Conservation (phyloP, 2,113 vertebrate genomes). For the Asarcornis scutulata region DNA sequence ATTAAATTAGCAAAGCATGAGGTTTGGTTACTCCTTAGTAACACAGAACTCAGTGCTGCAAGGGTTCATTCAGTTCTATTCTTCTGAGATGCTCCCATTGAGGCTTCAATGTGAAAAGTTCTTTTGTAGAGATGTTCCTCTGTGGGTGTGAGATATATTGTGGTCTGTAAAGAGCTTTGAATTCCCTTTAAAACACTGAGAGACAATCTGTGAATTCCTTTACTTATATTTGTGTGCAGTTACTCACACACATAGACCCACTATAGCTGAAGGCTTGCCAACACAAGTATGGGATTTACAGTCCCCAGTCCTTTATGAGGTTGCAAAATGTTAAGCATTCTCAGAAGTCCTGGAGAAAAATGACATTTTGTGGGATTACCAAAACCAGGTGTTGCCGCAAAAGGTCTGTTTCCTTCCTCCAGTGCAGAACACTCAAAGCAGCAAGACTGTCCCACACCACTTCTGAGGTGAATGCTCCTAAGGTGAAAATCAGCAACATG, state of each 20-base stretch:
- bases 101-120: neutral
- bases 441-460: neutral
- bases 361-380: neutral
- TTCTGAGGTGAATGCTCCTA: neutral
- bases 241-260: accelerated
- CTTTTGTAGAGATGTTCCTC: neutral
- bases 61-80: neutral
- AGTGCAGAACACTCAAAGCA: neutral
- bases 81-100: neutral
- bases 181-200: neutral
- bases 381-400: neutral
- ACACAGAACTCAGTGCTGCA: neutral
- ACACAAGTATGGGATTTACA: neutral
- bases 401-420: neutral
- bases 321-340: neutral
- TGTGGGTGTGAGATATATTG: neutral
- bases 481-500: neutral
- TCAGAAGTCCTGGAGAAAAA: neutral
- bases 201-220: slow-evolving; percentile 1
- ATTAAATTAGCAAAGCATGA: neutral
- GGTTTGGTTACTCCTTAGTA: neutral
- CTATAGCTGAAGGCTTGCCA: neutral
- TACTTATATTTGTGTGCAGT: neutral
- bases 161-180: neutral
- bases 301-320: neutral